Base-by-base conservation (phyloP, 2,888 invertebrate genomes). In the Acronicta leporina region DNA sequence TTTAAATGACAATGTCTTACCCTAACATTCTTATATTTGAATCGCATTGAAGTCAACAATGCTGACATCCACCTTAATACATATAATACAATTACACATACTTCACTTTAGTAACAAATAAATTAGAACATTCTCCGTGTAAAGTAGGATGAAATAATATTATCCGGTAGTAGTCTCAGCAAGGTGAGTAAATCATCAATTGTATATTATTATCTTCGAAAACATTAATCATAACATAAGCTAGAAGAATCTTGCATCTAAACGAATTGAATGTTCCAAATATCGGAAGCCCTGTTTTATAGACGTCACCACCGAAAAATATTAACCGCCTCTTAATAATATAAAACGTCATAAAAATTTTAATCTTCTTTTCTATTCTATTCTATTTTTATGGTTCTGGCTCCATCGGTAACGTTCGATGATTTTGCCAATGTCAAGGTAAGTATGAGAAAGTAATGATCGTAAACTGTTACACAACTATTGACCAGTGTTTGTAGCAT, bases 91-190 rank as follows among this genome's bases (percentile, higher is more conserved):
- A 63, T 73, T 72, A 69, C 72, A 76, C 63, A 66, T 63, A 73
- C 84, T 86, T 86, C 65, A 69, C 68, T 82, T 68, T 87, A 88
- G 67, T 60, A 76, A 84, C 81, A 87, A 88, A 87, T 89, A 88
- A 88, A 87, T 88, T 83, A 86, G 55, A 73, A 71, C 51, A 53
- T 65, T 74, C 59, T 68, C 61, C 46, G 49, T 58, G 47, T 43
- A 43, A 53, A 57, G 40, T 52, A 56, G 43, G 40, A 57, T 58
- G 63, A 46, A 75, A 40, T 60, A 57, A 64, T 52, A 67, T 60
- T 63, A 76, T 65, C 65, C 60, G 40, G 72, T 63, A 69, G 44
- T 63, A 63, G 50, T 55, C 61, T 62, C 49, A n/a, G 49, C 61
- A 54, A 59, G 33, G 58, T 47, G 48, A 57, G 49, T 20, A n/a